These are phyloP conservation scores for Cynopterus brachyotis DNA, from an alignment of 2,113 vertebrate genomes.

Conservation along the genomic window DNA sequence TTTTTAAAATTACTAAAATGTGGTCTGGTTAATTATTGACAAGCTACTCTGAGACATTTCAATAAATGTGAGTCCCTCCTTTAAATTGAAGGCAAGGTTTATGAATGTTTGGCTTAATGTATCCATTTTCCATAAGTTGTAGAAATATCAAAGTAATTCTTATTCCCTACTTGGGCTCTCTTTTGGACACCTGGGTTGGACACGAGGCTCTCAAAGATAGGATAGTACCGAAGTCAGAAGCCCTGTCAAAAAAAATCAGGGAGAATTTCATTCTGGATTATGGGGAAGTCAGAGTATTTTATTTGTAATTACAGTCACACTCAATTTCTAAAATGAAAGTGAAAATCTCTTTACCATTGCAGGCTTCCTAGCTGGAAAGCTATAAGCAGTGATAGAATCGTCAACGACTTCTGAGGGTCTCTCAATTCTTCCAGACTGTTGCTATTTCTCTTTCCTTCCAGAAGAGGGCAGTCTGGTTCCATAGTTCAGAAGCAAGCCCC, in stretches of 20 bases:
- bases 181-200: background rate
- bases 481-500: background rate
- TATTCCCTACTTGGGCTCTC: background rate
- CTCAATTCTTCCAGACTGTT: background rate
- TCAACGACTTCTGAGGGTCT: background rate
- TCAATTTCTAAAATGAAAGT: background rate
- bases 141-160: background rate
- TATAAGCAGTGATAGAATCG: background rate
- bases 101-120: background rate
- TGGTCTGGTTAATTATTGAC: background rate
- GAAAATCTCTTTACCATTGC: background rate
- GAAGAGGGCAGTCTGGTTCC: conserved; percentile 86
- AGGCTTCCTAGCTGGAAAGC: background rate
- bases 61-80: background rate
- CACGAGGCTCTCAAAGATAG: background rate
- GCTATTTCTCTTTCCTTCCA: conserved; percentile 75
- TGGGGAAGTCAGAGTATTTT: background rate
- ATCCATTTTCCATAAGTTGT: background rate
- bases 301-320: background rate
- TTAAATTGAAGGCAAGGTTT: background rate
- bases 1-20: background rate
- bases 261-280: background rate
- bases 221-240: background rate
- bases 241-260: background rate
- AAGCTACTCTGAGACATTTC: background rate